Evolutionary conservation across 2,113 vertebrate species (phyloP).

Genomic region (Leucopsar rothschildi): DNA sequence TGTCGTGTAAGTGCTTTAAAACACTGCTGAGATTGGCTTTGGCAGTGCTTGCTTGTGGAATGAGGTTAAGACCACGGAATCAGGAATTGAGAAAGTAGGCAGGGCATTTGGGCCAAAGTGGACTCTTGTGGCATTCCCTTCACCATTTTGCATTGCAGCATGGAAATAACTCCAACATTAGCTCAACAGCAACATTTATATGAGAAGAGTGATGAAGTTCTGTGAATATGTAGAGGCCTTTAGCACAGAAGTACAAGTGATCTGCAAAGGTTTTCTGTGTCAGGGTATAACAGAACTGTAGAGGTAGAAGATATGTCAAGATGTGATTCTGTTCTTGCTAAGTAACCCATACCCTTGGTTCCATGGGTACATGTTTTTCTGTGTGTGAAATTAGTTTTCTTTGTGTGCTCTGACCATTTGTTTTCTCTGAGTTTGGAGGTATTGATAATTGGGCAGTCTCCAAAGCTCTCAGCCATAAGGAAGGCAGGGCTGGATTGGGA

Average conservation of each 20-base stretch:
- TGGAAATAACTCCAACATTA: background rate
- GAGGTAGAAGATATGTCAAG: background rate
- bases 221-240: background rate
- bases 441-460: background rate
- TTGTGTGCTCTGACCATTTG: background rate
- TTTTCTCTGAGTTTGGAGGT: background rate
- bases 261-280: background rate
- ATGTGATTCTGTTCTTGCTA: too few species aligned
- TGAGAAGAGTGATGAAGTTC: background rate
- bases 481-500: background rate
- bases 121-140: background rate
- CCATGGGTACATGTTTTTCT: fast-evolving
- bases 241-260: too few species aligned
- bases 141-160: background rate
- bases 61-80: too few species aligned
- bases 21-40: background rate
- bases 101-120: background rate
- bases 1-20: background rate
- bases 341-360: too few species aligned
- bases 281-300: background rate
- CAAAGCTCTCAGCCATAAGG: too few species aligned
- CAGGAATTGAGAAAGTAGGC: background rate
- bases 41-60: background rate
- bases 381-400: background rate
- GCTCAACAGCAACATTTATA: background rate